Percentiles rank a stretch among this genome's conserved stretches.
phyloP scores from a whole-genome alignment of 2,113 vertebrate species.

The Chaetops frenatus region DNA sequence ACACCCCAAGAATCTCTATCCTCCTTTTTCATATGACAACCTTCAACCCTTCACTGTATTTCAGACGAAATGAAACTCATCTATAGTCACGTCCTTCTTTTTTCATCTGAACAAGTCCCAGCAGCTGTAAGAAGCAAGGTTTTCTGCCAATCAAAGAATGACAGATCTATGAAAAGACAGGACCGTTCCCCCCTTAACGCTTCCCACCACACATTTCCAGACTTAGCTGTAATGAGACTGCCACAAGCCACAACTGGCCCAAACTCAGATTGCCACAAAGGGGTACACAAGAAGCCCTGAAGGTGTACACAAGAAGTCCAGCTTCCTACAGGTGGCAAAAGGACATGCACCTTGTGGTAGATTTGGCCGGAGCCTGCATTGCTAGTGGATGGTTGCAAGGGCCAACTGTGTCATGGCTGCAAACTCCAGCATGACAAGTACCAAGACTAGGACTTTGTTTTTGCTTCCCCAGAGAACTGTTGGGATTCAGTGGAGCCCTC shows the following conservation, averaged over 20 bases:
- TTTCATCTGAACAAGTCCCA: neutral
- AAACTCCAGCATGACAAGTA: neutral
- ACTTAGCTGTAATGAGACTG: neutral
- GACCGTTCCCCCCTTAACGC: neutral
- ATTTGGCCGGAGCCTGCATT: neutral
- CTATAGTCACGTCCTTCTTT: neutral
- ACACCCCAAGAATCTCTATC: neutral
- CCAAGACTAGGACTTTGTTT: rapidly evolving
- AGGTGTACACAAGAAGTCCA: neutral
- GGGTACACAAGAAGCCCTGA: neutral
- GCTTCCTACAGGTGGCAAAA: neutral
- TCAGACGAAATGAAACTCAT: neutral
- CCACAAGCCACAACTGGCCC: neutral
- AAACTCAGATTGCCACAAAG: neutral
- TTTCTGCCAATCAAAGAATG: neutral
- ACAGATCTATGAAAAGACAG: neutral
- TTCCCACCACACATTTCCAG: neutral
- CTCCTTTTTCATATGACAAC: neutral
- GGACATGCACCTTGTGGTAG: neutral
- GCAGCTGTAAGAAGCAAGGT: neutral
- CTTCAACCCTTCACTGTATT: neutral
- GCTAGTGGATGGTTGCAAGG: too few species aligned
- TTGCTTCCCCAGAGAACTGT: neutral
- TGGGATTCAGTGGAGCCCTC: neutral
- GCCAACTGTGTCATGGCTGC: neutral